Conservation (phyloP, 2,888 invertebrate species). For the Cephus pygmeus region DNA sequence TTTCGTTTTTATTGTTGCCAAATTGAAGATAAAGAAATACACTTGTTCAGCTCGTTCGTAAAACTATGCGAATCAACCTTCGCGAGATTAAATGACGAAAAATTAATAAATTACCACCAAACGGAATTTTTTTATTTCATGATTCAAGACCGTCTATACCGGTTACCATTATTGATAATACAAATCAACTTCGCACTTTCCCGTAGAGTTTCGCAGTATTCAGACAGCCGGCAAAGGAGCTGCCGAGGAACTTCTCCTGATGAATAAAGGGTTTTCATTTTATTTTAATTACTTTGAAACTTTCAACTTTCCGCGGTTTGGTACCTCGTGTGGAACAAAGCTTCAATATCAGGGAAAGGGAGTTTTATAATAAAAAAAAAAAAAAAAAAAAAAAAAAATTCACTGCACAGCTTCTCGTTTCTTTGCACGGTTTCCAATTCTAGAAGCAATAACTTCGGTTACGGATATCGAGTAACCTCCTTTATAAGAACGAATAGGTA, state of each 20-base stretch:
- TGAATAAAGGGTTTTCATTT: slow-evolving; percentile 22
- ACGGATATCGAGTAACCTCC: neutral
- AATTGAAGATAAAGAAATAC: neutral
- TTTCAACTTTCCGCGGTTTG: slow-evolving; percentile 8
- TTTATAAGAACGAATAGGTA: neutral
- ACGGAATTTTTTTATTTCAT: neutral
- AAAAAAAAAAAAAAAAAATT: neutral
- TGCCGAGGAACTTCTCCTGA: neutral
- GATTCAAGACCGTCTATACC: neutral
- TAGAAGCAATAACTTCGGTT: neutral
- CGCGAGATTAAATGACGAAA: neutral
- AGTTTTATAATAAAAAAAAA: neutral
- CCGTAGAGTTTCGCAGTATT: neutral
- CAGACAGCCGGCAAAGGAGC: neutral
- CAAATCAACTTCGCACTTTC: neutral
- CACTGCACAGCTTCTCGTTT: neutral
- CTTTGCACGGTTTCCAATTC: neutral
- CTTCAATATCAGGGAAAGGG: neutral
- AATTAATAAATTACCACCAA: neutral
- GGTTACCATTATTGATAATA: neutral
- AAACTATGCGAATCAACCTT: neutral
- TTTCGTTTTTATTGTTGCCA: neutral
- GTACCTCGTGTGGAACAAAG: neutral
- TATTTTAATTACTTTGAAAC: slow-evolving; percentile 29
- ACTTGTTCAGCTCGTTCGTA: neutral